Base-by-base conservation (phyloP, 2,888 invertebrate species). In the Tanypteryx hageni region DNA sequence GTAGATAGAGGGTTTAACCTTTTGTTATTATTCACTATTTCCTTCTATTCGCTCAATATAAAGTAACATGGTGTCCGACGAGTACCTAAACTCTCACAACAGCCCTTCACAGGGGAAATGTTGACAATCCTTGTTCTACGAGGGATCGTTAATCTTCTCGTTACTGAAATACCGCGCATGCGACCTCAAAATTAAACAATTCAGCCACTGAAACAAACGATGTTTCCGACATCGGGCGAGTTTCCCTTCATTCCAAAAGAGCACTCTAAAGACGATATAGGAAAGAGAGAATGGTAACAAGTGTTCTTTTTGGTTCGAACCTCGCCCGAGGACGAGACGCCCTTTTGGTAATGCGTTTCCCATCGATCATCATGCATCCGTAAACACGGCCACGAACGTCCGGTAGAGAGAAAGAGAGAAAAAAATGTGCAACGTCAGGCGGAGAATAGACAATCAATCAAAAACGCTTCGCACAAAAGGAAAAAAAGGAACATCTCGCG, bases 371-470 rank as follows among this genome's bases (percentile, higher is more conserved):
- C 76, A 22, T 22, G 76, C 22, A 27, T 27, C 22, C 76, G 76
- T 13, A 76, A 76, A 76, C 27, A 76, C 22, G 22, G 76, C 76
- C 76, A 27, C 76, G 7, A 44, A 44, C 44, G 76, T 76, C 22
- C 76, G 76, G 76, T 5, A 27, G 76, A 27, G 76, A 3, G 76
- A 27, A 22, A 27, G 76, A 3, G 76, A 27, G 76, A 27, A 76
- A 76, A 44, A 44, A 44, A 44, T 44, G 5, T 44, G 76, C 76
- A 27, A 27, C 68, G 68, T 18, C 16, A 16, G 16, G 64, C 16
- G 64, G 7, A 5, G 76, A 76, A 76, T 27, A 76, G 76, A 76
- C 76, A 76, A 76, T 76, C 76, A 76, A 76, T 76, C 76, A 76
- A 76, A 76, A 76, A 27, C 27, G 27, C 44, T 76, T 76, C 76